Conservation (phyloP, 2,888 invertebrate species). For the Agrenia bidenticulata region DNA sequence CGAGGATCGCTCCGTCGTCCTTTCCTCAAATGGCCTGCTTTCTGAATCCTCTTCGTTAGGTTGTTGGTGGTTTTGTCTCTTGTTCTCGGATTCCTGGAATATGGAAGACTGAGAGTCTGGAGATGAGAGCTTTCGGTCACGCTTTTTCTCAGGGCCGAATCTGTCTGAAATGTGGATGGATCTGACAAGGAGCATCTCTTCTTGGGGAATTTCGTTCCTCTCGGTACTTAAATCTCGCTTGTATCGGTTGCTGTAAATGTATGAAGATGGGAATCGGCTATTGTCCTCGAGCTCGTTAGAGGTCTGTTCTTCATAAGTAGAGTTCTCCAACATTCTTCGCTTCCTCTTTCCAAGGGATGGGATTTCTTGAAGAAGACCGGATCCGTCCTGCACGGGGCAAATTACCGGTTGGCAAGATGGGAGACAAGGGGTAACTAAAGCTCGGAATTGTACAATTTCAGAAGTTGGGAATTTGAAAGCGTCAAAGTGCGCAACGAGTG, state of each 20-base stretch:
- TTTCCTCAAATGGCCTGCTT: conserved; percentile 29
- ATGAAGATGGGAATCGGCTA: conserved; percentile 31
- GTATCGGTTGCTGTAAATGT: conserved; percentile 35
- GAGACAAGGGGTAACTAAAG: conserved; percentile 92
- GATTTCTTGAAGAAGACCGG: conserved; percentile 78
- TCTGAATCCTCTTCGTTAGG: conserved; percentile 17
- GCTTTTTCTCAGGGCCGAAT: conserved; percentile 75
- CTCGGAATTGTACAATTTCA: conserved; percentile 91
- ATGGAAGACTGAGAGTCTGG: conserved; percentile 24
- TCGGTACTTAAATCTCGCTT: conserved; percentile 48
- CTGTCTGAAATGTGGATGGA: conserved; percentile 91
- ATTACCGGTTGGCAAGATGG: conserved; percentile 89
- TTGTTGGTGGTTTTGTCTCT: conserved; percentile 27
- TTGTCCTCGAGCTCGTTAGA: conserved; percentile 49
- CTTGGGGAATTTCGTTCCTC: conserved; percentile 55
- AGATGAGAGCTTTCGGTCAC: conserved; percentile 42
- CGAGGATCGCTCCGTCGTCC: conserved; percentile 56
- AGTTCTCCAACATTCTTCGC: conserved; percentile 61
- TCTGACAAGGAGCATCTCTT: conserved; percentile 83
- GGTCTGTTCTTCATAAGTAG: conserved; percentile 36
- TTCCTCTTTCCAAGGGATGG: conserved; percentile 80
- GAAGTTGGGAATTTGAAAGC: conserved; percentile 96
- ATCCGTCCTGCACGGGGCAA: conserved; percentile 79
- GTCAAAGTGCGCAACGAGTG: conserved; percentile 83
- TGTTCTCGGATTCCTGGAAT: conserved; percentile 24